Evolutionary conservation across 2,888 invertebrate species (phyloP), one percentile per base, ranked within the genome.

Genomic region (Polymixis flavicincta): DNA sequence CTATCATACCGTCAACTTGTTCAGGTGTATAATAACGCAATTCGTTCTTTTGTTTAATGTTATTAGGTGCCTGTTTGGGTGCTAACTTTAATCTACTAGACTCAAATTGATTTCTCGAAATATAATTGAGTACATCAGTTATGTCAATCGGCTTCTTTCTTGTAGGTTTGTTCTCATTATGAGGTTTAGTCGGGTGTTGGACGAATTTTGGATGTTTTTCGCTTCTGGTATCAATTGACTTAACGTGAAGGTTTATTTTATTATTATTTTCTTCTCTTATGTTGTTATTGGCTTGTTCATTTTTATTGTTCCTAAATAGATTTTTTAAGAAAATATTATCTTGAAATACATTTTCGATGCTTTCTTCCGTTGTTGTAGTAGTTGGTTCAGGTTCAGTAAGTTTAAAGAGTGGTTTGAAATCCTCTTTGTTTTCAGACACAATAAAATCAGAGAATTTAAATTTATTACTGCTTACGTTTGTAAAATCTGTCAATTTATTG

Each of bases 31-130:
- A 85, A 48, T 91, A 90, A 63, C 90, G 88, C 67, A 89, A 86
- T 83, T 93, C 92, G 70, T 88, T 90, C 65, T 85, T 92, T 68
- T 89, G 90, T 73, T 91, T 91, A 42, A 86, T 82, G 75, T 89
- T 91, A 70, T 81, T 89, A 48, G 85, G 79, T n/a, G 74, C 72
- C 37, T 87, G 85, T 85, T 90, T 92, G 57, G 85, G 90, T 85
- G 91, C 92, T n/a, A 92, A 89, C 78, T 91, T 94, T 52, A 94
- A 82, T 90, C 94, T 96, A 73, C 82, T 91, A 0, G 96, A 94
- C 86, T 96, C 96, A 74, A 96, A 96, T 65, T 94, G 89, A 83
- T 95, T 95, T 88, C 93, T 96, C 61, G 93, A 89, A 63, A 96
- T 92, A 70, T 91, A 96, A 84, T 95, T 95, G 25, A 96, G 82